Percentiles rank a stretch among this genome's conserved stretches.
Evolutionary conservation across 2,797 vertebrate species (phyloP).

Genomic region (Enteromius unitaeniatus): DNA sequence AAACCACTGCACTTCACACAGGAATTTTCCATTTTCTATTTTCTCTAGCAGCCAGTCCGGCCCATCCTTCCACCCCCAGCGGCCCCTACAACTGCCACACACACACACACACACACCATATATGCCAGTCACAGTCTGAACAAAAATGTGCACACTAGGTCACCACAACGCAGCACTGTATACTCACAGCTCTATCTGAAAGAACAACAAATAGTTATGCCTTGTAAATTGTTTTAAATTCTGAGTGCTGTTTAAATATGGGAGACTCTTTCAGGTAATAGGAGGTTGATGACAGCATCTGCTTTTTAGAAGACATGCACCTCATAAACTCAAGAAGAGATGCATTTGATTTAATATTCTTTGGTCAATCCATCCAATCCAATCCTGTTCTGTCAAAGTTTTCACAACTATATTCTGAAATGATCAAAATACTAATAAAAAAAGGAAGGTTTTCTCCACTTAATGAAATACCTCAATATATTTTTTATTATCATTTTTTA

Average conservation of each 20-base stretch:
- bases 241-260: background rate
- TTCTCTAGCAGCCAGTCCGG: constrained; percentile 68
- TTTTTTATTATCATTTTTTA: background rate
- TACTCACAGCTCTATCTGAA: background rate
- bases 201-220: background rate
- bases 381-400: background rate
- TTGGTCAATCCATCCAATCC: too few species aligned
- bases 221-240: background rate
- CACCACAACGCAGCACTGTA: background rate
- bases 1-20: constrained; percentile 80
- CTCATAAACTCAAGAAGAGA: background rate
- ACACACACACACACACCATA: constrained; percentile 10
- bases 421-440: background rate
- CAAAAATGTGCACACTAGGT: background rate
- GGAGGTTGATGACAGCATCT: background rate
- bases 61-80: constrained; percentile 45
- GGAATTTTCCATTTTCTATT: constrained; percentile 86
- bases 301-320: background rate
- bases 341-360: background rate
- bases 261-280: background rate
- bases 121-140: background rate
- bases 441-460: background rate
- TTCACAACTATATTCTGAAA: background rate
- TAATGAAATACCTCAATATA: too few species aligned
- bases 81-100: constrained; percentile 41